Evolutionary conservation across 2,888 invertebrate species (phyloP).

Genomic region (Platycheirus rosarum): DNA sequence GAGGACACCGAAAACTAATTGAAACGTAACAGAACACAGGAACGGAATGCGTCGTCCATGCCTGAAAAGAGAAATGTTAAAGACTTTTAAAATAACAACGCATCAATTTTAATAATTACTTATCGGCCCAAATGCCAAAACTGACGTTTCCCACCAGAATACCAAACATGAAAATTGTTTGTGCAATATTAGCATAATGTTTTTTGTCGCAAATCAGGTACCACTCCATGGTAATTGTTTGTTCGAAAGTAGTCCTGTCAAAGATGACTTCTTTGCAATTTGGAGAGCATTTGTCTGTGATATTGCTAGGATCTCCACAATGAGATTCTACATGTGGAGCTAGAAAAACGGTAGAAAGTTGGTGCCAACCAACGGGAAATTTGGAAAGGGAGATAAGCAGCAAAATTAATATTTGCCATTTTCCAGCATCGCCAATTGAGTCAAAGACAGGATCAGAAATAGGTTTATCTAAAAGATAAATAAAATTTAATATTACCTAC

Average conservation of each 20-base stretch:
- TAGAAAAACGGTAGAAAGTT: conserved; percentile 89
- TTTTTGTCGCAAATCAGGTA: conserved; percentile 87
- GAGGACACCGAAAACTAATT: conserved; percentile 87
- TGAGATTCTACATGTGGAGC: conserved; percentile 86
- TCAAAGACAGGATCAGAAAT: conserved; percentile 85
- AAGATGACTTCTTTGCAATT: conserved; percentile 85
- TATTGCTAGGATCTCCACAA: conserved; percentile 80
- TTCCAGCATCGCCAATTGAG: conserved; percentile 88
- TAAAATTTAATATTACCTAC: background rate
- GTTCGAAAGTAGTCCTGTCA: conserved; percentile 86
- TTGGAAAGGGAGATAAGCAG: conserved; percentile 87
- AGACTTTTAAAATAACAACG: background rate
- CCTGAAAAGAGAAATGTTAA: conserved; percentile 82
- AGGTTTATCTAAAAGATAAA: conserved; percentile 28
- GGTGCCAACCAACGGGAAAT: conserved; percentile 90
- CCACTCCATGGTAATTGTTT: conserved; percentile 89
- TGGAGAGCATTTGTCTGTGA: conserved; percentile 82
- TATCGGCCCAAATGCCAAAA: conserved; percentile 89
- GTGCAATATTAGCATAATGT: conserved; percentile 88
- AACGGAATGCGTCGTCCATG: conserved; percentile 89
- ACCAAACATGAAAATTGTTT: conserved; percentile 89
- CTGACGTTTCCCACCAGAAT: conserved; percentile 88
- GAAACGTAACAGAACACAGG: conserved; percentile 87
- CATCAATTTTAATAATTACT: conserved; percentile 83
- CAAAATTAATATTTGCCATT: conserved; percentile 88